Evolutionary conservation across 2,113 vertebrate species (phyloP), one percentile per base, ranked within the genome.

Genomic region (Drymodes brunneopygia): DNA sequence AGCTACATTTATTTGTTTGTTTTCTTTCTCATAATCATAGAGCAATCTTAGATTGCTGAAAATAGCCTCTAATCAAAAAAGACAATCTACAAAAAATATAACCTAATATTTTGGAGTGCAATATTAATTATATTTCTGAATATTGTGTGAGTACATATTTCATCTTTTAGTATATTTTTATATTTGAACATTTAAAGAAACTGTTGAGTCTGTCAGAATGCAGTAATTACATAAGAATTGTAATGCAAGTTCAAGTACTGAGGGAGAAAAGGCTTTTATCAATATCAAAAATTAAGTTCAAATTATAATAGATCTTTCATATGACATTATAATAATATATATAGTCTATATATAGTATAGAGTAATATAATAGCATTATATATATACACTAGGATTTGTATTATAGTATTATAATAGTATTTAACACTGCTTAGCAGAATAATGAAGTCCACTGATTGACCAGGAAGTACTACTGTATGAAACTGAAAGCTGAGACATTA

Each of bases 61-160:
- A 66, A 31, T 6, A 74, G 31, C 15, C 25, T 73, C 15, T 2
- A 24, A 25, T 65, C 45, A 23, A 50, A 28, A 51, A 78, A 57
- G 4, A 38, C 5, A 77, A 29, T 51, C 36, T 28, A 45, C 10
- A 66, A 86, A 42, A 86, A n/a, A 35, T n/a, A 51, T 7, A 44
- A 35, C 25, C 11, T 62, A 29, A 2, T 23, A 38, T 45, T 8
- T 23, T 3, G 3, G 12, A 7, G 4, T 13, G 2, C 7, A 47
- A 10, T 62, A 58, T 27, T 24, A 60, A 24, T 86, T 62, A 11
- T 66, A 50, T 86, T 89, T 89, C 25, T 66, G 24, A 44, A 70
- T 66, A 71, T 86, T 82, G 7, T 74, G 33, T 42, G 27, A 86
- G 33, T 65, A 54, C 6, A 1, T 54, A 57, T 88, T 92, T 84